Conservation (phyloP, 2,113 vertebrate genomes). For the Pterocles orientalis region DNA sequence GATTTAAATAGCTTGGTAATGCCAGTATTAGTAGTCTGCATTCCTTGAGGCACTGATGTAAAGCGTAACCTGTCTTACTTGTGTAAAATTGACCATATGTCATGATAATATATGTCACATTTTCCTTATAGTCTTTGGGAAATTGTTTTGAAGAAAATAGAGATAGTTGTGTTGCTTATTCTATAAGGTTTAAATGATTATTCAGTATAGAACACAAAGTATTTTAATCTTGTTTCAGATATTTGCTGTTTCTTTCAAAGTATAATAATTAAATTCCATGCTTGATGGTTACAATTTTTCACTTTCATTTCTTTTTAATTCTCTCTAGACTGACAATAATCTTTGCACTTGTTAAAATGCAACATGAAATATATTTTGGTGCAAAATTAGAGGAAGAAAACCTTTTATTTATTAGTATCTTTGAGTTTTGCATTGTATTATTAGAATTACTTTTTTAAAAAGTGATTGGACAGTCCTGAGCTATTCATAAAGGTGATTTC, state of each 20-base stretch:
- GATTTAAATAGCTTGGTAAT: conserved; percentile 52
- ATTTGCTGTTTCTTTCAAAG: background rate
- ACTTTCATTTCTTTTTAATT: background rate
- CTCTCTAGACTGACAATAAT: background rate
- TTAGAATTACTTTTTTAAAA: background rate
- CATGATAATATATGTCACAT: background rate
- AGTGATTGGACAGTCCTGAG: background rate
- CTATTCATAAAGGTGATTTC: background rate
- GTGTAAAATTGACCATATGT: conserved; percentile 27
- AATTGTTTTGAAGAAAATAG: background rate
- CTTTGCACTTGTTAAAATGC: background rate
- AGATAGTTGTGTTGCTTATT: background rate
- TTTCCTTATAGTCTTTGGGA: background rate
- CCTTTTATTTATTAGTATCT: background rate
- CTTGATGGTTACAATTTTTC: background rate
- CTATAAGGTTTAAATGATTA: background rate
- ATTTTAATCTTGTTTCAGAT: background rate
- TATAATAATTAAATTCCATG: background rate
- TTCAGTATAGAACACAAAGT: background rate
- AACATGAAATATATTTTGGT: background rate
- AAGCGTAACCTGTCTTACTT: conserved; percentile 8
- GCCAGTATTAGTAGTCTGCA: conserved; percentile 8
- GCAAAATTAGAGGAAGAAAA: background rate
- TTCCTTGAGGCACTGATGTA: conserved; percentile 13
- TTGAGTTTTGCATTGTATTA: background rate